Evolutionary conservation across 2,888 invertebrate genomes (phyloP), one percentile per base, ranked within the genome.

Genomic region (Crepidodera aurea): DNA sequence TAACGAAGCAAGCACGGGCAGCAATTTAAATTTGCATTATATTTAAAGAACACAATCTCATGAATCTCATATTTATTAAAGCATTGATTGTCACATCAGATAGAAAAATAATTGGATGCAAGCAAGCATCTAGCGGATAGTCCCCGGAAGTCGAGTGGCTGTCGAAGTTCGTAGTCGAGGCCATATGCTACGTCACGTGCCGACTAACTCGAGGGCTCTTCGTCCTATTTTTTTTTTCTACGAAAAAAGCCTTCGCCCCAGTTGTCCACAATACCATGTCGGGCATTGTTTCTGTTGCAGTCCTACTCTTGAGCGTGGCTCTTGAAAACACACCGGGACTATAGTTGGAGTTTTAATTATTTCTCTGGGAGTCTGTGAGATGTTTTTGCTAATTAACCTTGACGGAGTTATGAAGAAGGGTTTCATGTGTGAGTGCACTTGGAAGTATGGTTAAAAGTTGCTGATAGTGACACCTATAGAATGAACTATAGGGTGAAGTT

Each of bases 91-190:
- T 34, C 39, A 39, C 57, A 32, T 59, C 58, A 59, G 62, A 69
- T 71, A 62, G 67, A 69, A 69, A 71, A 71, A 69, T 71, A 71
- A 71, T 71, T 71, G 71, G 70, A 70, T 69, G 70, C 70, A 69
- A 58, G 62, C 67, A 62, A 18, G 10, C 40, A 8, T 67, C 65
- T 62, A 64, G 64, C 70, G 63, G 70, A 66, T 62, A 66, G 65
- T 59, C 65, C 64, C 57, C 61, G 66, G 68, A 67, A 65, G 66
- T 65, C 60, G 66, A 67, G 67, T 64, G 62, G 60, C 34, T 50
- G 67, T 64, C 60, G 64, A 67, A 66, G 67, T 65, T 68, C 67
- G 42, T 53, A 53, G 64, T 62, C 67, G 62, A 55, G 56, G 50
- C 55, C 61, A 55, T 60, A 70, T 69, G 69, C 68, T 65, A 66